Base-by-base conservation (phyloP, 2,888 invertebrate species). In the Stenodema calcarata region DNA sequence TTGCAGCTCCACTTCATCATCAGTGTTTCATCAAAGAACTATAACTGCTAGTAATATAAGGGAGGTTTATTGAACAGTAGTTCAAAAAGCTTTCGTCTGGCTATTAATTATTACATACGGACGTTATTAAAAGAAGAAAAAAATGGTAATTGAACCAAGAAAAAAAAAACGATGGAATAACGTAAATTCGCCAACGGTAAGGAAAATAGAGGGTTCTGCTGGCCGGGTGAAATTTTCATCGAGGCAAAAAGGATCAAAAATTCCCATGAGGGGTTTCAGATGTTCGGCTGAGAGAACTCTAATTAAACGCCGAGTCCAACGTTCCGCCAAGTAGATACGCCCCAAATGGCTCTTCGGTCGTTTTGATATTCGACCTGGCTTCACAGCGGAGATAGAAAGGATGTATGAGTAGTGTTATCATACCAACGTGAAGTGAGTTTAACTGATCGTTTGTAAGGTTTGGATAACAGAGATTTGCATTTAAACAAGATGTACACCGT, bases 271-370 rank as follows among this genome's bases (percentile, higher is more conserved):
- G 18, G 73, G 73, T 73, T 62, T 62, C 27, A 62, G 62, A 23
- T 23, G 23, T 62, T 62, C 62, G 62, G 62, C 62, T 62, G 62
- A 27, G 62, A 23, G 41, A 35, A 73, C 73, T 73, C 18, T 69
- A 73, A 73, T 73, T 73, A 73, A 73, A 73, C 41, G 73, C 73
- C 35, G 73, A 73, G 41, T 41, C 35, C 73, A 35, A 16, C 73
- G 73, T 73, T 73, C 41, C 41, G 14, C 73, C 73, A 41, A 62
- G 62, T 23, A 62, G 62, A 62, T 62, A 23, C 62, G 35, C 23
- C 62, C 62, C 62, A 27, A 62, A 23, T 4, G 50, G n/a, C 50
- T 16, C n/a, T 50, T 50, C 1, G 4, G n/a, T n/a, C 16, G 47
- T 4, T 12, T 47, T 47, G 47, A 47, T 47, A 47, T 47, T 16